Percentiles rank a stretch among this genome's conserved stretches.
These are phyloP conservation scores for Grantiella picta DNA, from an alignment of 2,113 vertebrate species.

Conservation along the genomic window DNA sequence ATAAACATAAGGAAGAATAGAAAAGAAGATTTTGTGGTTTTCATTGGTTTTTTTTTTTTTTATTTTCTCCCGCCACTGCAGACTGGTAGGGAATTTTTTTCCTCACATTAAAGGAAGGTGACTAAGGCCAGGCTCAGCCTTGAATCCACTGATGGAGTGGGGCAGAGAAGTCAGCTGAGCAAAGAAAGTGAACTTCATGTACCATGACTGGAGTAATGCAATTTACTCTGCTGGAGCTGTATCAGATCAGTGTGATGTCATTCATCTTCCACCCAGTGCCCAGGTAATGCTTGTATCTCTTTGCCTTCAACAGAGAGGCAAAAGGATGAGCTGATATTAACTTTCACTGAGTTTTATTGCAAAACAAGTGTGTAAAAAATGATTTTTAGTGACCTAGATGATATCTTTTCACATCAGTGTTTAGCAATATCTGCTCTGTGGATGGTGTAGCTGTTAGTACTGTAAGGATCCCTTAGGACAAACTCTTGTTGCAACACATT, in stretches of 20 bases:
- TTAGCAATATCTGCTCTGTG: constrained; percentile 35
- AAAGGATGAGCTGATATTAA: constrained; percentile 21
- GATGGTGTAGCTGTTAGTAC: constrained; percentile 27
- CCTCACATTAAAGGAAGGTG: background rate
- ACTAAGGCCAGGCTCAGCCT: background rate
- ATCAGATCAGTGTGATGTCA: background rate
- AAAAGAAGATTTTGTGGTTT: background rate
- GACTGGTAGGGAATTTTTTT: background rate
- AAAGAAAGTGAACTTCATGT: background rate
- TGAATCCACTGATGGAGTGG: background rate
- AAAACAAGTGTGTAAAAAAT: constrained; percentile 54
- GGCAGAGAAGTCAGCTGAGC: background rate
- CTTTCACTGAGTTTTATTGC: background rate
- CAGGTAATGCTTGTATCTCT: background rate
- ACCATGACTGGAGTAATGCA: background rate
- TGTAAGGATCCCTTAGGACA: constrained; percentile 55
- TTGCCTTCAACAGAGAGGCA: background rate
- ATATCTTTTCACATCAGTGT: constrained; percentile 35
- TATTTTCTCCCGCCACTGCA: background rate
- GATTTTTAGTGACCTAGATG: constrained; percentile 23
- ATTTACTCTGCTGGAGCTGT: background rate
- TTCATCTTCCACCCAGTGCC: background rate
- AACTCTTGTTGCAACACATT: constrained; percentile 36
- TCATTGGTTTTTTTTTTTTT: background rate
- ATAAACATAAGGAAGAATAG: background rate